Conservation (phyloP, 2,797 vertebrate species). For the Melanotaenia boesemani region DNA sequence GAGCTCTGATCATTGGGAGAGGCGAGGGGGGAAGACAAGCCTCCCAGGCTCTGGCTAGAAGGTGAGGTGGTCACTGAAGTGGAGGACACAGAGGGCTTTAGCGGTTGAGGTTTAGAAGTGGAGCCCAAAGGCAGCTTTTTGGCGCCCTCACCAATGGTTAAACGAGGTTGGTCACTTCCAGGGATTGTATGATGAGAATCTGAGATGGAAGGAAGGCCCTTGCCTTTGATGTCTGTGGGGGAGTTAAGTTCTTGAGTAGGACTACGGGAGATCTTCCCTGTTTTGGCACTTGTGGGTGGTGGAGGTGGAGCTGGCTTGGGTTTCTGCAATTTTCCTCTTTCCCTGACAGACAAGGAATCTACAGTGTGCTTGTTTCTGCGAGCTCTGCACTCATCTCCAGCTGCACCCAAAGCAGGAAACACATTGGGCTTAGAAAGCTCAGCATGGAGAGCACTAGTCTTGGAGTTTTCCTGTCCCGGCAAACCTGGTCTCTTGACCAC, state of each 20-base stretch:
- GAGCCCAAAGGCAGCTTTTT: conserved; percentile 87
- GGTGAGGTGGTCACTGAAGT: conserved; percentile 64
- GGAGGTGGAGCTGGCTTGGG: conserved; percentile 93
- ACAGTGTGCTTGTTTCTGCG: conserved; percentile 87
- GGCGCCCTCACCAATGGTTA: conserved; percentile 68
- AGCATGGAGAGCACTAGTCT: conserved; percentile 84
- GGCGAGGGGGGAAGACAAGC: conserved; percentile 62
- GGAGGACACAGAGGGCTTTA: conserved; percentile 75
- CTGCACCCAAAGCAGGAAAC: conserved; percentile 81
- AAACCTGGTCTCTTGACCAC: conserved; percentile 83
- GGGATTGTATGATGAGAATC: conserved; percentile 78
- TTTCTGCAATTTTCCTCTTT: conserved; percentile 89
- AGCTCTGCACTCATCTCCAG: conserved; percentile 86
- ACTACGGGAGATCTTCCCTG: conserved; percentile 84
- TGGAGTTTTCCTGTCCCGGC: conserved; percentile 82
- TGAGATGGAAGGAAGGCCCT: conserved; percentile 63
- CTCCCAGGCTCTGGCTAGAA: conserved; percentile 71
- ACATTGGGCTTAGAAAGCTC: conserved; percentile 83
- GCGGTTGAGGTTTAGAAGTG: conserved; percentile 87
- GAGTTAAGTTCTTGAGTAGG: conserved; percentile 84
- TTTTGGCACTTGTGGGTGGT: conserved; percentile 85
- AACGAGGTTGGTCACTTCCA: conserved; percentile 74
- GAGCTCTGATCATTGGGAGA: conserved; percentile 67
- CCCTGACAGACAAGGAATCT: conserved; percentile 83
- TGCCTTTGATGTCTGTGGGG: conserved; percentile 82